A percentile compares a stretch with the other conserved stretches of the same genome.
Evolutionary conservation across 2,113 vertebrate genomes (phyloP).

Genomic region (Misgurnus anguillicaudatus): DNA sequence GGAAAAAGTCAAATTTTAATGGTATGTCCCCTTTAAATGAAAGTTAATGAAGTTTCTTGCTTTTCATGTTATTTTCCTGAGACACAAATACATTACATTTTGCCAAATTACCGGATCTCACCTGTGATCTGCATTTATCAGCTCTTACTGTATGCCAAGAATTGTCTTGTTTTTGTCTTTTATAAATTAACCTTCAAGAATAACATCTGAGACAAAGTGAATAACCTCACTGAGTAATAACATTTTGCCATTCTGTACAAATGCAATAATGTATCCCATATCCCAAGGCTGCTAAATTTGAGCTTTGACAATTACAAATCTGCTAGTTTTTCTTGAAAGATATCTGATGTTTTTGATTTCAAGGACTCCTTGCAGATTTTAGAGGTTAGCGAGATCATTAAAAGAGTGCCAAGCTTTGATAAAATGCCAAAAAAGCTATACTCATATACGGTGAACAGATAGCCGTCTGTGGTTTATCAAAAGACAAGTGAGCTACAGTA

Average conservation of each 20-base stretch:
- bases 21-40: too few relatives aligned
- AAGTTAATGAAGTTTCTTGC: too few relatives aligned
- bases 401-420: slow-evolving; percentile 46
- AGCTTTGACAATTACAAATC: slow-evolving; percentile 51
- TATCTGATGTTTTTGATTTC: slow-evolving; percentile 38
- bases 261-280: slow-evolving; percentile 14
- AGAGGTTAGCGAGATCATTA: slow-evolving; percentile 33
- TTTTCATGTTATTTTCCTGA: too few relatives aligned
- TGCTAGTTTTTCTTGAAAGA: slow-evolving; percentile 5
- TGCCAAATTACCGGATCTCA: too few relatives aligned
- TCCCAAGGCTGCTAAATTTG: slow-evolving; percentile 34
- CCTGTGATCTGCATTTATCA: too few relatives aligned
- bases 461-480: slow-evolving; percentile 54
- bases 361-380: slow-evolving; percentile 47
- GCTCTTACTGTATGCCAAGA: background rate
- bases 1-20: too few relatives aligned
- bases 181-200: background rate
- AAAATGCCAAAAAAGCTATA: slow-evolving; percentile 43
- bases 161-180: too few relatives aligned
- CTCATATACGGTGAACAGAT: slow-evolving; percentile 43
- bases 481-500: slow-evolving; percentile 52
- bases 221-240: too few relatives aligned
- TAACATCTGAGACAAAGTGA: background rate
- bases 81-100: too few relatives aligned
- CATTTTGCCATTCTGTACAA: slow-evolving; percentile 26